phyloP scores from a whole-genome alignment of 2,797 vertebrate genomes.

The Merluccius polli region DNA sequence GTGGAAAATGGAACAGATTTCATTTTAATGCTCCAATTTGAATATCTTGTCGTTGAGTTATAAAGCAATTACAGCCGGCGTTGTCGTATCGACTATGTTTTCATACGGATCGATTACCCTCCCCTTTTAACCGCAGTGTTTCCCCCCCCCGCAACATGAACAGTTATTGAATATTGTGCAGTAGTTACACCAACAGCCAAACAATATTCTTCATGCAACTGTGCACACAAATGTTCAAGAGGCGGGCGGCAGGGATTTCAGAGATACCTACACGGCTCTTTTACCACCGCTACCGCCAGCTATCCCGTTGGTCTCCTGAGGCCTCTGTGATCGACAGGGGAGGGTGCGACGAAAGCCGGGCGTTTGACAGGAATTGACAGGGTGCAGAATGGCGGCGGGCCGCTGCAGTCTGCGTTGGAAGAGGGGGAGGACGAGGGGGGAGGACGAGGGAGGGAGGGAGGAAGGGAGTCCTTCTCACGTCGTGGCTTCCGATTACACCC shows the following conservation, averaged over 20 bases:
- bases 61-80: neutral
- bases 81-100: neutral
- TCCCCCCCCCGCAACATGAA: neutral
- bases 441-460: conserved; percentile 25
- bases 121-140: neutral
- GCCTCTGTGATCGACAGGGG: neutral
- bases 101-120: neutral
- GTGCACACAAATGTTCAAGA: neutral
- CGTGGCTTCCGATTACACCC: conserved; percentile 53
- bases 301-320: neutral
- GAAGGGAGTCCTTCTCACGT: conserved; percentile 23
- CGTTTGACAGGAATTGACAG: conserved; percentile 3
- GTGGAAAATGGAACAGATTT: conserved; percentile 11
- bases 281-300: neutral
- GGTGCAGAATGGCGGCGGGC: conserved; percentile 2
- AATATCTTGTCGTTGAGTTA: neutral
- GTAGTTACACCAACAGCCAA: neutral
- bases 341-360: neutral
- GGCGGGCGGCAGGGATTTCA: neutral
- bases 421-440: conserved; percentile 29
- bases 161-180: neutral
- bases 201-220: neutral
- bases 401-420: conserved; percentile 30
- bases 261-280: neutral
- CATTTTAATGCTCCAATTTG: conserved; percentile 8